These are phyloP conservation scores for Doryteuthis pealeii DNA, from an alignment of 1,140 invertebrate species.

Conservation along the genomic window DNA sequence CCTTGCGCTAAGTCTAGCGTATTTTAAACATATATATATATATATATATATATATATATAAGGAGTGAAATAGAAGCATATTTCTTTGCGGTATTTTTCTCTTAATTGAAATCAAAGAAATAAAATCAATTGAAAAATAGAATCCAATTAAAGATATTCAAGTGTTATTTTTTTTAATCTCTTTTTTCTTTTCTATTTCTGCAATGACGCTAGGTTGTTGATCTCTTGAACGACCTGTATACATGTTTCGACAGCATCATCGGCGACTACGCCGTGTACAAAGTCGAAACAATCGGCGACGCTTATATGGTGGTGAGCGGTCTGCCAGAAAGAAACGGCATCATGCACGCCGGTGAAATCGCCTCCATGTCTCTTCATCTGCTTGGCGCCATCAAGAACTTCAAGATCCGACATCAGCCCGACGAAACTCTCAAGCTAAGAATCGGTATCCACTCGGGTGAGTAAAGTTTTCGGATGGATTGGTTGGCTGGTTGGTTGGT, in stretches of 20 bases:
- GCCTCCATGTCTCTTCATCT: conserved; percentile 80
- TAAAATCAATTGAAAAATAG: too few species aligned
- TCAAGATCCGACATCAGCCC: conserved; percentile 82
- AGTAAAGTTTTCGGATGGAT: too few species aligned
- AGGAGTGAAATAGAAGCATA: too few species aligned
- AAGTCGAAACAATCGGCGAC: conserved; percentile 55
- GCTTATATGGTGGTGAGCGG: conserved; percentile 64
- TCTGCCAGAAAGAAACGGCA: conserved; percentile 86
- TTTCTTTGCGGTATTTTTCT: too few species aligned
- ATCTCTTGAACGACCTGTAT: conserved; percentile 91
- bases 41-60: too few species aligned
- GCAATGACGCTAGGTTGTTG: conserved; percentile 69
- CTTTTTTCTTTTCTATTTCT: too few species aligned
- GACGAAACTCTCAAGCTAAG: conserved; percentile 83
- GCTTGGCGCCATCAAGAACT: conserved; percentile 79
- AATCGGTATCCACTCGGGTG: conserved; percentile 93
- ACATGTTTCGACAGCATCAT: conserved; percentile 93
- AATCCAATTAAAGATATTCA: too few species aligned
- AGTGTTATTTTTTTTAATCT: too few species aligned
- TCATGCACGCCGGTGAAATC: conserved; percentile 91
- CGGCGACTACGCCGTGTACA: conserved; percentile 62
- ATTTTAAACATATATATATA: too few species aligned
- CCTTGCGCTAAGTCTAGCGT: too few species aligned
- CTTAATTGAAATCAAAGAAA: too few species aligned
- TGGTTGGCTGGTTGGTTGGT: too few species aligned